A percentile compares a stretch with the other conserved stretches of the same genome.
Conservation (phyloP, 2,113 vertebrate genomes). For the Ia io region DNA sequence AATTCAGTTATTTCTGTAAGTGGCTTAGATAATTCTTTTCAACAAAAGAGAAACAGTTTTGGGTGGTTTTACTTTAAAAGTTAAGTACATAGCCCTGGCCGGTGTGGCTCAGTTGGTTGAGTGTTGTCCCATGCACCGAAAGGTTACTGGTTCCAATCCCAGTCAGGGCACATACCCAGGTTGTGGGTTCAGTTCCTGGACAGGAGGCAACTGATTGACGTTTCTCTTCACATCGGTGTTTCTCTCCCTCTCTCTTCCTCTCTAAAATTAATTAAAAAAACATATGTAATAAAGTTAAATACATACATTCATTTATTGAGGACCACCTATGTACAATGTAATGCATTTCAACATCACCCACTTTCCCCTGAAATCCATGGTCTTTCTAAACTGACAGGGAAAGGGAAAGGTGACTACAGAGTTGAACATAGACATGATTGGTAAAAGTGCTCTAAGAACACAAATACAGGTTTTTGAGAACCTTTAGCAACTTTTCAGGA, state of each 20-base stretch:
- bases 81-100: too few species aligned
- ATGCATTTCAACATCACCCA: neutral
- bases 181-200: neutral
- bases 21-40: neutral
- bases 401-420: neutral
- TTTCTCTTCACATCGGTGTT: neutral
- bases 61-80: neutral
- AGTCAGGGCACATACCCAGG: too few species aligned
- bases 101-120: too few species aligned
- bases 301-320: neutral
- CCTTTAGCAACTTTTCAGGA: neutral
- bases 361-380: neutral
- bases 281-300: neutral
- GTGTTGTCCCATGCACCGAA: too few species aligned
- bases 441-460: neutral
- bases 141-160: too few species aligned
- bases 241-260: too few species aligned
- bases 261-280: neutral
- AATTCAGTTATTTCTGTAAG: conserved; percentile 39
- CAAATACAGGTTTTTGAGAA: neutral
- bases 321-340: neutral
- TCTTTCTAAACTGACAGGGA: neutral
- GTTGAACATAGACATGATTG: neutral
- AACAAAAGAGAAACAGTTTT: neutral
- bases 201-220: neutral